These are phyloP conservation scores for Diuraphis noxia DNA, from an alignment of 1,140 invertebrate species.

Conservation along the genomic window DNA sequence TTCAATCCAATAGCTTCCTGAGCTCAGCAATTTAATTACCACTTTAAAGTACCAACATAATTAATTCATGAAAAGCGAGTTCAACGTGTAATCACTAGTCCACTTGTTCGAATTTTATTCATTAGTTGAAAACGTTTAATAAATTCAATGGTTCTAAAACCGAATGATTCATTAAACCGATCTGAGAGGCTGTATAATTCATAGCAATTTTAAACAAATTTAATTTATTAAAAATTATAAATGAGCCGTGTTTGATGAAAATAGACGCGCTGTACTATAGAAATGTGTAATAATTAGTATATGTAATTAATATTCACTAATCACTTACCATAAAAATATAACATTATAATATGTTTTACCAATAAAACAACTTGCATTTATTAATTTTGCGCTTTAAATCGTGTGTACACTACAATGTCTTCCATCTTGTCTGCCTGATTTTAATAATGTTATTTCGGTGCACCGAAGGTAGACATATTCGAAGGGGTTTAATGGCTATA, in stretches of 20 bases:
- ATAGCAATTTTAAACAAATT: background rate
- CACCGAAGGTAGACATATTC: background rate
- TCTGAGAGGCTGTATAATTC: background rate
- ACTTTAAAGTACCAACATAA: background rate
- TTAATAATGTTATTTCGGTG: conserved; percentile 35
- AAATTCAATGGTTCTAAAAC: background rate
- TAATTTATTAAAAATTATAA: background rate
- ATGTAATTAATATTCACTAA: background rate
- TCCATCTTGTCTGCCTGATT: background rate
- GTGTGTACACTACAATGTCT: background rate
- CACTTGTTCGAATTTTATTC: conserved; percentile 12
- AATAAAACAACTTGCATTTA: background rate
- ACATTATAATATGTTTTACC: background rate
- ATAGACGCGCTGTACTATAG: background rate
- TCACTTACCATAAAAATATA: background rate
- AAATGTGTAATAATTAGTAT: too few relatives aligned
- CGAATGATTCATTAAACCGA: background rate
- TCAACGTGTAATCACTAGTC: background rate
- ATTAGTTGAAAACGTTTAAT: background rate
- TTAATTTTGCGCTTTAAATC: background rate
- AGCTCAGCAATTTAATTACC: conserved; percentile 19
- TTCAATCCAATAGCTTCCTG: background rate
- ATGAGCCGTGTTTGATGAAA: background rate
- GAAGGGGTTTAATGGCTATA: conserved; percentile 15
- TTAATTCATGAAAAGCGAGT: background rate